Evolutionary conservation across 1,140 invertebrate species (phyloP), one percentile per base, ranked within the genome.

Genomic region (Plectus sambesii): DNA sequence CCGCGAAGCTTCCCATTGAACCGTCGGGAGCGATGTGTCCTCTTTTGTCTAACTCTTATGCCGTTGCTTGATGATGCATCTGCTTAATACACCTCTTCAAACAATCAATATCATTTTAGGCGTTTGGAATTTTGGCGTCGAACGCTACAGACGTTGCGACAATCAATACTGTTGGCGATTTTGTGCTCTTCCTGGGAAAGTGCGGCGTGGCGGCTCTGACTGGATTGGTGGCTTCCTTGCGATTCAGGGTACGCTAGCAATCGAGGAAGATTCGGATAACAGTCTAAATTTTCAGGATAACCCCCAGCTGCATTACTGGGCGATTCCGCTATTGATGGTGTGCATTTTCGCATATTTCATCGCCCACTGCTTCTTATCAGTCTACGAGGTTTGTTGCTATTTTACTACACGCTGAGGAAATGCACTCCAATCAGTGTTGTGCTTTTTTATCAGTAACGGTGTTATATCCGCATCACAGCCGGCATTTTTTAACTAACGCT

Each of bases 101-200:
- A n/a, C n/a, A n/a, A 33, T 49, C 3, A 39, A 33, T 46, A 33
- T 12, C 24, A 5, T 58, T 59, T 35, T 55, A 69, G 68, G 68
- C 69, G 23, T 69, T 70, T 51, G 57, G 54, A 24, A 66, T 66
- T 5, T 44, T 72, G 24, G 45, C 66, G 2, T 61, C 50, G 56
- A 90, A 94, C 72, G 82, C 81, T 2, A 66, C 93, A 26, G 80
- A 87, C 76, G 80, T 94, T 47, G 82, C 83, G 8, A 85, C 87
- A 0, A 85, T 94, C 38, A 93, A 94, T 71, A 83, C 84, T 58
- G 79, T 93, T 27, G 88, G 88, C 5, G 87, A 92, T 70, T 93
- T 94, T 68, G 82, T 94, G 38, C 74, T 96, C 4, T 89, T 96
- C 63, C 69, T 94, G 41, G 85, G 84, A 24, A 94, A 94, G 76